Conservation (phyloP, 92 coral and sea anemone genomes). For the Epizoanthus scotinus region DNA sequence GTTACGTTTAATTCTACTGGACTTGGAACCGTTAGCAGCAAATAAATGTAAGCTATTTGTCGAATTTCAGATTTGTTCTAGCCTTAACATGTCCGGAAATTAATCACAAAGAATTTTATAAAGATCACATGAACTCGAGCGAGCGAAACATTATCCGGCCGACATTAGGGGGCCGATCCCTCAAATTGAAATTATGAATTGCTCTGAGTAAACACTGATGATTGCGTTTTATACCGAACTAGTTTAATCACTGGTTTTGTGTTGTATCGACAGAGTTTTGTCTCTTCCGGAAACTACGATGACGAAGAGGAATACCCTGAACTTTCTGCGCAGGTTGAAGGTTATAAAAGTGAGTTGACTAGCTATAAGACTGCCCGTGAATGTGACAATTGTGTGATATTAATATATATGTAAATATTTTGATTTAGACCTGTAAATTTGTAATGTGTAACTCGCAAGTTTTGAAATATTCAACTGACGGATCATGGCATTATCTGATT, state of each 20-base stretch:
- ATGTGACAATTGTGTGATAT: not conserved
- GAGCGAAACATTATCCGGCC: constrained; percentile 21
- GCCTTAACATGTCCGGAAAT: constrained; percentile 4
- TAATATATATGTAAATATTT: constrained; percentile 1
- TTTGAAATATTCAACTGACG: no score
- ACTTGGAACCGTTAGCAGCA: not conserved
- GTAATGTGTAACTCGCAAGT: not conserved
- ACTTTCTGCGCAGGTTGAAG: constrained; percentile 67
- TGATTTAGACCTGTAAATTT: not conserved
- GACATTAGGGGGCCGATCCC: constrained; percentile 26
- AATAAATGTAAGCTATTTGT: not conserved
- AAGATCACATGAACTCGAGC: constrained; percentile 15
- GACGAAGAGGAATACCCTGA: constrained; percentile 97
- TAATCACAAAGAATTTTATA: constrained; percentile 15
- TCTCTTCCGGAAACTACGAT: constrained; percentile 89
- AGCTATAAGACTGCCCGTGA: no score
- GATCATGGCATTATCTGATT: not conserved
- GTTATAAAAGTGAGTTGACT: constrained; percentile 84
- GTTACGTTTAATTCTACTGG: not conserved
- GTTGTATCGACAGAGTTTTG: constrained; percentile 65
- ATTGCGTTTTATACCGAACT: not conserved
- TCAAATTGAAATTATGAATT: no score
- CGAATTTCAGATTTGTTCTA: not conserved
- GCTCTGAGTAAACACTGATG: no score
- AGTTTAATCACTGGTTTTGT: not conserved